These are phyloP conservation scores for Entelurus aequoreus DNA, from an alignment of 2,113 vertebrate species.

Conservation along the genomic window DNA sequence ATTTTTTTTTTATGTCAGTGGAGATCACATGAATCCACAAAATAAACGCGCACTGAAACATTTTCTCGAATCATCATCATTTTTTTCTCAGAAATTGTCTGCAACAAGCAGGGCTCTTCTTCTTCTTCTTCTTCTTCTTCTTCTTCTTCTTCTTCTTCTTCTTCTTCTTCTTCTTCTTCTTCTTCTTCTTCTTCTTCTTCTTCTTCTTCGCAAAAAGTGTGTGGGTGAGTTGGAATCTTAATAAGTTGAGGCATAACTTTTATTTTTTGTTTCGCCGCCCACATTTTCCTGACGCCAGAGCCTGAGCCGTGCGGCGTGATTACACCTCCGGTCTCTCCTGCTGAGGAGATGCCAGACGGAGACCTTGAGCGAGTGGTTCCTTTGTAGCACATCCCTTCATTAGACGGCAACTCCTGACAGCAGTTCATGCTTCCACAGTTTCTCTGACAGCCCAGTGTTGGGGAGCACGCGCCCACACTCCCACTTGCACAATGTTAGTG, in stretches of 20 bases:
- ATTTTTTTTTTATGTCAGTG: too few relatives aligned
- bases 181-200: conserved; percentile 5
- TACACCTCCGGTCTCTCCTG: conserved; percentile 35
- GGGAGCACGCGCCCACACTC: conserved; percentile 6
- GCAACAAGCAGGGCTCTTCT: conserved; percentile 2
- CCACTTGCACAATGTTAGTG: conserved; percentile 44
- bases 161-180: conserved; percentile 1
- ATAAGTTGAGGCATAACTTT: conserved; percentile 42
- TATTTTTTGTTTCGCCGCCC: neutral
- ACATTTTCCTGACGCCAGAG: conserved; percentile 1
- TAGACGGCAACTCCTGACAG: conserved; percentile 59
- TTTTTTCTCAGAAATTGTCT: neutral
- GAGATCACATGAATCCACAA: too few relatives aligned
- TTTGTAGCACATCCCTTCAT: conserved; percentile 59
- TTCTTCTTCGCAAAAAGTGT: neutral
- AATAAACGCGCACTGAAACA: neutral
- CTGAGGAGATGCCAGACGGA: conserved; percentile 46
- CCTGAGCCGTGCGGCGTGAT: conserved; percentile 20
- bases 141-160: conserved; percentile 4
- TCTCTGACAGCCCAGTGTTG: conserved; percentile 44
- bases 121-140: conserved; percentile 3
- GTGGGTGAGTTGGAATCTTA: conserved; percentile 37
- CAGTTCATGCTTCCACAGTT: conserved; percentile 48
- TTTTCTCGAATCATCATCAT: neutral
- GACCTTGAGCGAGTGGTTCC: conserved; percentile 50